A percentile compares a stretch with the other conserved stretches of the same genome.
Evolutionary conservation across 2,113 vertebrate species (phyloP).

Genomic region (Microcebus tavaratra): DNA sequence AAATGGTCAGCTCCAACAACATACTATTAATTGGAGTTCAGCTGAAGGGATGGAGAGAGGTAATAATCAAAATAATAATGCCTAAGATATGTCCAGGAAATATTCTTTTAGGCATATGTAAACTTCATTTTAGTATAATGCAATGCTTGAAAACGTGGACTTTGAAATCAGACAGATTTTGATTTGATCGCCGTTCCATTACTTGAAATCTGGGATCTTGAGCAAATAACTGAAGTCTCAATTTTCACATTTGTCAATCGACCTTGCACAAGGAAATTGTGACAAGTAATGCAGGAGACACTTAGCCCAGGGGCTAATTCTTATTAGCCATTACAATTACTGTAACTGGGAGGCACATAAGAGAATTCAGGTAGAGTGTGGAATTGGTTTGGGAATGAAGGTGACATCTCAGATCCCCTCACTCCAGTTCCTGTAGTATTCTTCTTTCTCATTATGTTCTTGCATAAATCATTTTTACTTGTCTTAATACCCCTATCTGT

Average conservation of each 20-base stretch:
- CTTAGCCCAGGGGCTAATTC: neutral
- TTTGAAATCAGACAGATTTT: neutral
- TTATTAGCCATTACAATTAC: neutral
- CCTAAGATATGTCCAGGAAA: neutral
- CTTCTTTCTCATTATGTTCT: neutral
- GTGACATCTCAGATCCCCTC: neutral
- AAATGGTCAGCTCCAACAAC: neutral
- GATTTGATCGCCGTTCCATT: neutral
- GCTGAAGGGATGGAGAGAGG: neutral
- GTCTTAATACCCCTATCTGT: neutral
- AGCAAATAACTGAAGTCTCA: neutral
- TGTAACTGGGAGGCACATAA: neutral
- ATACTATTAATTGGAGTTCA: neutral
- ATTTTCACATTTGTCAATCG: neutral
- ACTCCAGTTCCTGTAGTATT: neutral
- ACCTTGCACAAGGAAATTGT: neutral
- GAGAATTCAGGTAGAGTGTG: neutral
- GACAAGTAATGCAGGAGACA: neutral
- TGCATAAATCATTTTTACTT: neutral
- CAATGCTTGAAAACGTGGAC: neutral
- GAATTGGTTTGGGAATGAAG: neutral
- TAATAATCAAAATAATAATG: neutral
- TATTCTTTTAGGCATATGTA: neutral
- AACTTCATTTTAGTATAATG: neutral
- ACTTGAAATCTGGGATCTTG: neutral